Base-by-base conservation (phyloP, 1,140 invertebrate genomes). In the Drosophila ficusphila region DNA sequence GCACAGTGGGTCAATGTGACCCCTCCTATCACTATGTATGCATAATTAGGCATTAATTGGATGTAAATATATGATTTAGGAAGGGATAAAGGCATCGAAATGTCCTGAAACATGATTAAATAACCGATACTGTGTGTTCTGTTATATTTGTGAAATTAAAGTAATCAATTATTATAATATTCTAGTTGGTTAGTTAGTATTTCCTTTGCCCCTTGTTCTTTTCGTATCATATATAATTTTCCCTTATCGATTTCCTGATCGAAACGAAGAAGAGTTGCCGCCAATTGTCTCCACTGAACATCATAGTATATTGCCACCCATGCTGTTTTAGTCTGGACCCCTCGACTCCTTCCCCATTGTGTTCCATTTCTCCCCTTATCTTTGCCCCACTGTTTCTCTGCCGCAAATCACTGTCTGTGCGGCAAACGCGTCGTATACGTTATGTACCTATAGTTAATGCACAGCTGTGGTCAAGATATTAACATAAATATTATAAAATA, bases 331-430 rank as follows among this genome's bases (percentile, higher is more conserved):
- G 53, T 58, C 47, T 33, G 9, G 2, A 27, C 9, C 29, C 18
- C 18, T 48, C 31, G 23, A 4, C 31, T 29, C 8, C 19, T 3
- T 7, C 8, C 11, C 9, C 49, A 5, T 3, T 38, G 2, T 46
- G 6, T 27, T 12, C 41, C 21, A 9, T 21, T 31, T 14, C 14
- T 4, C 42, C 8, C 12, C 38, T 52, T 42, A 42, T 25, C 19
- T 23, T 7, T 12, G 3, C 19, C 19, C 19, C 41, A 42, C 44
- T 53, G 47, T 72, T 34, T 57, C 41, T 52, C 18, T 52, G 39
- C 48, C 61, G 74, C 38, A 75, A 79, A 79, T 79, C 77, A 79
- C 48, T 56, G 76, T 60, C 54, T 41, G 46, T 36, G 53, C 7
- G 54, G 53, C 36, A 11, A 48, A 76, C 38, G 36, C 39, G 54